Evolutionary conservation across 2,797 vertebrate genomes (phyloP), one percentile per base, ranked within the genome.

Genomic region (Melanotaenia pygmaea): DNA sequence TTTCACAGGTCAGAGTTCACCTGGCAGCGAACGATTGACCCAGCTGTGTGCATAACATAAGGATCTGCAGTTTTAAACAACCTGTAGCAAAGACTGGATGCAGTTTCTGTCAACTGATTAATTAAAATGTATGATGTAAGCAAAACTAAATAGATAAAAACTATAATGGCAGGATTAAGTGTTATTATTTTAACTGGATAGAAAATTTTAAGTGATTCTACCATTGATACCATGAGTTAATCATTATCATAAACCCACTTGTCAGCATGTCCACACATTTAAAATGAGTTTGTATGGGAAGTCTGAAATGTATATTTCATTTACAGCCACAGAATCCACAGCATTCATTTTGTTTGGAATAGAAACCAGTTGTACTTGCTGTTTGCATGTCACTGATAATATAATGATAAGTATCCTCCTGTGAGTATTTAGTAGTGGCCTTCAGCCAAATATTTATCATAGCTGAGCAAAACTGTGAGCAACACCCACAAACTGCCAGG

Each of bases 21-120:
- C 56, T 70, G 59, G 32, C 30, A 43, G 67, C 80, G 50, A 88
- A 72, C 85, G 71, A 89, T 87, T 83, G 68, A 90, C 63, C 77
- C 51, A 32, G 16, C 10, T 14, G 35, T n/a, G 43, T 73, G 56
- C 45, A 53, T 58, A 37, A 38, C 47, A 47, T 11, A 0, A 32
- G 12, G 20, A 53, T 60, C 47, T 45, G 32, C 14, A 71, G 67
- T 51, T 3, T 34, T 56, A 68, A 70, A 65, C 28, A 24, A 50
- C 43, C 12, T 26, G 54, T 35, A 24, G 54, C 59, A 4, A 28
- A 8, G 54, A n/a, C 40, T 9, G 40, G 6, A 14, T 22, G 60
- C 28, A 11, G 16, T 16, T 84, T 32, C 14, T 45, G 74, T 82
- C 58, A 80, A 70, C 71, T 40, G 74, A 62, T 60, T 80, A 64